A percentile compares a stretch with the other conserved stretches of the same genome.
phyloP scores from a whole-genome alignment of 2,888 invertebrate species.

The Lordiphosa andalusiaca region DNA sequence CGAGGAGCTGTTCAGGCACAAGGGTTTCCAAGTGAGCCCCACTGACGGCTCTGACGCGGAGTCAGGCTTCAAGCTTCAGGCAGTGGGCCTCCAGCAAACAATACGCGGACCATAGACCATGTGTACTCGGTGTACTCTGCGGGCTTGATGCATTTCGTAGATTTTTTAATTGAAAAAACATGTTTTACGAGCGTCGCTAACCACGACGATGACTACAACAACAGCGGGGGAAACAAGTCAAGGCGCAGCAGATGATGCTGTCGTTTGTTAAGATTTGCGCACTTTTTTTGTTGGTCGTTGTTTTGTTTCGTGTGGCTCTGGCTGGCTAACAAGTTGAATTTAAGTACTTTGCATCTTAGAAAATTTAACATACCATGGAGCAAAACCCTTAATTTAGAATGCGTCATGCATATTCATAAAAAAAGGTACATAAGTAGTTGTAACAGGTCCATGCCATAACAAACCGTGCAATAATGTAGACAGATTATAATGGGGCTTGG shows the following conservation, averaged over 20 bases:
- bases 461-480: no score
- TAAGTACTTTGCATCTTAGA: conserved; percentile 44
- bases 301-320: conserved; percentile 23
- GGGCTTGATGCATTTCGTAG: conserved; percentile 64
- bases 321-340: conserved; percentile 59
- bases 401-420: conserved; percentile 35
- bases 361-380: conserved; percentile 32
- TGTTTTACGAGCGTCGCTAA: conserved; percentile 76
- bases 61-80: conserved; percentile 25
- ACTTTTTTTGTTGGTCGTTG: conserved; percentile 40
- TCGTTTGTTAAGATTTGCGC: conserved; percentile 64
- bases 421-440: no score
- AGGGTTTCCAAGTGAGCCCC: conserved; percentile 14
- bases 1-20: conserved; percentile 7
- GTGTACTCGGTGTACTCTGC: conserved; percentile 29
- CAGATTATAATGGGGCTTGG: no score
- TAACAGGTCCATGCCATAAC: no score
- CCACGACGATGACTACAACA: conserved; percentile 54
- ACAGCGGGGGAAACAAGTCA: conserved; percentile 26
- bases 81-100: conserved; percentile 31
- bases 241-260: conserved; percentile 72
- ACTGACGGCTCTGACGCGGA: conserved; percentile 8
- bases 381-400: conserved; percentile 38
- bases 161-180: conserved; percentile 77
- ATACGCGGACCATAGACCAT: conserved; percentile 7